Evolutionary conservation across 2,797 vertebrate genomes (phyloP).

Genomic region (Limnodromus scolopaceus): DNA sequence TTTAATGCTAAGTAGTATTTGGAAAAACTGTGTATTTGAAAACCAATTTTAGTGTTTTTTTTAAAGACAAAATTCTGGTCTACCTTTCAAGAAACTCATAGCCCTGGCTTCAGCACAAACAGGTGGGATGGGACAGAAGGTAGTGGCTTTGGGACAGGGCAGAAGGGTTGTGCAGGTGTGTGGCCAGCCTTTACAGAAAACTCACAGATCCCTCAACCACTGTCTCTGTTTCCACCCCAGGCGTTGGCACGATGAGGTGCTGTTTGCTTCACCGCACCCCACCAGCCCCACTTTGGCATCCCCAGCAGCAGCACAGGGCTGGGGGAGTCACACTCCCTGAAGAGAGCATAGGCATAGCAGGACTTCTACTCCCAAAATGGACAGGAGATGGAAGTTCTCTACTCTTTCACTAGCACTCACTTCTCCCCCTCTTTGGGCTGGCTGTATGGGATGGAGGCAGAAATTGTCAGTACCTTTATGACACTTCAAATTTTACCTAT

Average conservation of each 20-base stretch:
- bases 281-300: too few species aligned
- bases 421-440: neutral
- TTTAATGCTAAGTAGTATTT: neutral
- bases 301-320: neutral
- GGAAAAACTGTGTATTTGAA: neutral
- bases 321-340: fast-evolving
- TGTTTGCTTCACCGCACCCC: neutral
- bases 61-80: neutral
- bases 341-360: fast-evolving
- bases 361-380: neutral
- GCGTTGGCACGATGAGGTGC: fast-evolving
- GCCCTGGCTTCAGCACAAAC: neutral
- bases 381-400: neutral
- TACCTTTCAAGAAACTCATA: neutral
- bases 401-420: neutral
- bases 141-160: neutral
- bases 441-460: neutral
- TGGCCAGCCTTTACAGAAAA: neutral
- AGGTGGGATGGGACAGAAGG: fast-evolving
- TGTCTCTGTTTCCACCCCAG: fast-evolving
- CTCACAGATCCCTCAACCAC: neutral
- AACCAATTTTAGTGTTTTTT: fast-evolving
- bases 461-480: neutral
- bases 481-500: neutral
- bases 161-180: neutral